Base-by-base conservation (phyloP, 1,140 invertebrate species). In the Formica exsecta region DNA sequence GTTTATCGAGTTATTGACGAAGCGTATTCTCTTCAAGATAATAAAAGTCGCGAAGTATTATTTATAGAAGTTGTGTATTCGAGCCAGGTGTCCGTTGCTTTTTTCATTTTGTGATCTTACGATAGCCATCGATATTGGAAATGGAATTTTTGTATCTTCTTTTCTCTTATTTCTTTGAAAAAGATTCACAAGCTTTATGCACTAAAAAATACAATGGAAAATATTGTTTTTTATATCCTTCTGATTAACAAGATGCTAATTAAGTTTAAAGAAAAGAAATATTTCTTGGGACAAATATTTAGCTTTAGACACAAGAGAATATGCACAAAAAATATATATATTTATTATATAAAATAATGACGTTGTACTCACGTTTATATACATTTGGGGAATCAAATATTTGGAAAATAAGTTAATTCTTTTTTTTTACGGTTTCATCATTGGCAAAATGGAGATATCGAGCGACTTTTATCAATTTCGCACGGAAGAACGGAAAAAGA, bases 11-110 rank as follows among this genome's bases (percentile, higher is more conserved):
- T 38, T 62, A 66, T 51, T 54, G 6, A 38, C 1, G 25, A 76
- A n/a, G n/a, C 13, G n/a, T 13, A 29, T 32, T 70, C 38, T 59
- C 44, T 38, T 79, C 22, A 51, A 57, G 16, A 44, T n/a, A 57
- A 80, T 59, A 70, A 80, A 80, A 80, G 44, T 59, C 22, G 9
- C 36, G 44, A 79, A 41, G 32, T 65, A 80, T 80, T 80, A 80
- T 80, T 80, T 80, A 51, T 51, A 70, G 57, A 80, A 80, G 77
- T 70, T 57, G 51, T 70, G 9, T 36, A 29, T 48, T 44, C 32
- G 77, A 70, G 36, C 57, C 13, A 51, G 22, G 22, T 48, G 22
- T 44, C 32, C 22, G 2, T 57, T 51, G 71, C 48, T 61, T 61
- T n/a, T 68, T 70, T 57, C n/a, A 25, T n/a, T 57, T 70, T 16